Conservation (phyloP, 2,888 invertebrate species). For the Xanthorhoe designata region DNA sequence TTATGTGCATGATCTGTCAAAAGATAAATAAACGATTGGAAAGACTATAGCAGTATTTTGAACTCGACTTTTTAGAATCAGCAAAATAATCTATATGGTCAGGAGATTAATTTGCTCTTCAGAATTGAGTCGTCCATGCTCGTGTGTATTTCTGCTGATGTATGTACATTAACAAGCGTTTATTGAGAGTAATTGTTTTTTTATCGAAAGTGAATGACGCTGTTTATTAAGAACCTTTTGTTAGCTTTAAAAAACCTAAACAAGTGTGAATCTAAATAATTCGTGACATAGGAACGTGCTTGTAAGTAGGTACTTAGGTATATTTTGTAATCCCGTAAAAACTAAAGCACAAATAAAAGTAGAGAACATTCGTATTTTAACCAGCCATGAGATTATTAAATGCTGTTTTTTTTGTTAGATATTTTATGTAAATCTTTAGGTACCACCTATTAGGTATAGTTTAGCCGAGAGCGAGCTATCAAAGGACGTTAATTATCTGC, state of each 20-base stretch:
- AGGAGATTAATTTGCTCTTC: slow-evolving; percentile 7
- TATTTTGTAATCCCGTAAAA: neutral
- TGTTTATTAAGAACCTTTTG: slow-evolving; percentile 5
- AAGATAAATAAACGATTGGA: too few relatives aligned
- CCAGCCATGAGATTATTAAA: neutral
- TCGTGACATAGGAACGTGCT: neutral
- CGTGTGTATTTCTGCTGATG: neutral
- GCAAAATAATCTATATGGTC: slow-evolving; percentile 22
- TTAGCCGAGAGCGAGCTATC: neutral
- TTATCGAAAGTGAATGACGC: slow-evolving; percentile 3
- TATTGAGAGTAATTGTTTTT: slow-evolving; percentile 5
- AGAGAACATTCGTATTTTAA: neutral
- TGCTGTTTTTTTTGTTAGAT: neutral
- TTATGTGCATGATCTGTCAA: too few relatives aligned
- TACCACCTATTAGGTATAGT: neutral
- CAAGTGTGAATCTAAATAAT: neutral
- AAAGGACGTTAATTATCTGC: neutral
- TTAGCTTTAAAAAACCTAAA: neutral
- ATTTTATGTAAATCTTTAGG: too few relatives aligned
- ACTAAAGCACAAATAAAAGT: neutral
- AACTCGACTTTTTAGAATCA: slow-evolving; percentile 21
- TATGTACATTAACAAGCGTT: neutral
- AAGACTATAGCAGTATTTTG: slow-evolving; percentile 26
- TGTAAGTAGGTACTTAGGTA: neutral
- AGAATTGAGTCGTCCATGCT: slow-evolving; percentile 1